Base-by-base conservation (phyloP, 2,888 invertebrate genomes). In the Iphiclides podalirius region DNA sequence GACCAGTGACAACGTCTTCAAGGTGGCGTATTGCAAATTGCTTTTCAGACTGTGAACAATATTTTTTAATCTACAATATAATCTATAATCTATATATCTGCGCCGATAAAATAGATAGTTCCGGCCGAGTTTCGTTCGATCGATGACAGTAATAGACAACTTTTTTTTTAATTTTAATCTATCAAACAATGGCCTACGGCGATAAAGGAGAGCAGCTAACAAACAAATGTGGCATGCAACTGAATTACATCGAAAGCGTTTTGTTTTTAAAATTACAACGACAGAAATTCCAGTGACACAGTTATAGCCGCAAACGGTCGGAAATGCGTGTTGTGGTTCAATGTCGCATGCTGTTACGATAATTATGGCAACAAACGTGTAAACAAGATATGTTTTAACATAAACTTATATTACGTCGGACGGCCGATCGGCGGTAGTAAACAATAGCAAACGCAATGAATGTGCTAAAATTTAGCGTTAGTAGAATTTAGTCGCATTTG, bases 1-100 rank as follows among this genome's bases (percentile, higher is more conserved):
- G 3, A 89, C 84, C 63, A 89, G 75, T 53, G 89, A 89, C 43
- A 89, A 67, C 1, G 89, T 89, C 77, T 89, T 87, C 62, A 89
- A 71, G 28, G 89, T 84, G 52, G 85, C 85, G 79, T 77, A 80
- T 46, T 85, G 85, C 31, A 89, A 71, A 64, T 86, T 89, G 59
- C 62, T 83, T 61, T 86, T 88, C 52, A 89, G 67, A 60, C 89
- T 89, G 75, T 52, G 47, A 58, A 64, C 40, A 54, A 16, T 33
- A 44, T 17, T 15, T 20, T n/a, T n/a, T n/a, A n/a, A n/a, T n/a
- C n/a, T n/a, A n/a, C n/a, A n/a, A n/a, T n/a, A n/a, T n/a, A 14
- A 13, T 37, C 26, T 28, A 20, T 34, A 20, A 34, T 28, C n/a
- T 15, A 9, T 14, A 1, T 6, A 40, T 2, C 9, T n/a, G n/a